Base-by-base conservation (phyloP, 2,797 vertebrate genomes). In the Poliocrania exsul region DNA sequence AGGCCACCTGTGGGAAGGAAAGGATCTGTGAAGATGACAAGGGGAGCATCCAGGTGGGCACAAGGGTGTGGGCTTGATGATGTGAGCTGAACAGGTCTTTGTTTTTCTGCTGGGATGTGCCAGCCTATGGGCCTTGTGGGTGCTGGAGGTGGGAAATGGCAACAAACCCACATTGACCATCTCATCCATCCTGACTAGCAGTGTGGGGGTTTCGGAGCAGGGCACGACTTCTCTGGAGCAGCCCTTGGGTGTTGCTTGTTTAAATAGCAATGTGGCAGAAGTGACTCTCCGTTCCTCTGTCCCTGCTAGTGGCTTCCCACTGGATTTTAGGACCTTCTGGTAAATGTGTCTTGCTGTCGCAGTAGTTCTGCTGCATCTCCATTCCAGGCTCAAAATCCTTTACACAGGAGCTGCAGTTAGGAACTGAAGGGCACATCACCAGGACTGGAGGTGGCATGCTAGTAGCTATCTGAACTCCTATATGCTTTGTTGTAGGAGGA, bases 401-500 rank as follows among this genome's bases (percentile, higher is more conserved):
- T 81, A 46, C 38, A 11, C 0, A 0, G 56, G 33, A 90, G 72
- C 53, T 74, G 56, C 58, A 67, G 11, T 64, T 81, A 78, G 49
- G 81, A 86, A 57, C 29, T 37, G 47, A 65, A 71, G 71, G 49
- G 42, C 28, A 23, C 14, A 42, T 51, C 33, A n/a, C 46, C 42
- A 83, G 64, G 61, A 57, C 28, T 42, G 56, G 49, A 60, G 84
- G 29, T 80, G 83, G 61, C 64, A 66, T 13, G 37, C 37, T 84
- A 71, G 78, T 54, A 75, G 51, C 50, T 71, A 15, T 42, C 69
- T 82, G 23, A 85, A 82, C 64, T 82, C 84, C 67, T 75, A 0
- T 50, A 16, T 75, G 58, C 26, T 83, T 51, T 87, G 35, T 31
- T 95, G 84, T 86, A 86, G 92, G 82, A 91, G 91, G 81, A 90